A percentile compares a stretch with the other conserved stretches of the same genome.
Evolutionary conservation across 2,797 vertebrate genomes (phyloP).

Genomic region (Periophthalmus magnuspinnatus): DNA sequence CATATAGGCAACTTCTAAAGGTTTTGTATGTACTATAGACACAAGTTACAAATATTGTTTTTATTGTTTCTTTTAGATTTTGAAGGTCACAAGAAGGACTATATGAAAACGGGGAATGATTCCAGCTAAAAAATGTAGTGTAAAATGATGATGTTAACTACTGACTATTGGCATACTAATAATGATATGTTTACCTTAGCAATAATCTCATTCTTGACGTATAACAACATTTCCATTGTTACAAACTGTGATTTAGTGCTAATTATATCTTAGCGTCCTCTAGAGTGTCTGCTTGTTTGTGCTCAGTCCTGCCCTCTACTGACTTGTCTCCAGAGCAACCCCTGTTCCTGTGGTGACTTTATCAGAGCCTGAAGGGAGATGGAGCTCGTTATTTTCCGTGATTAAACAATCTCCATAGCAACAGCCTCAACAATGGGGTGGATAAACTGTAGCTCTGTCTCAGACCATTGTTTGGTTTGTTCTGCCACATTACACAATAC

Average conservation of each 20-base stretch:
- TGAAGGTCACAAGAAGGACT: not conserved
- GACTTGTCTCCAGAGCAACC: conserved; percentile 66
- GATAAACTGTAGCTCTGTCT: conserved; percentile 25
- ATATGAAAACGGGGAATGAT: no score
- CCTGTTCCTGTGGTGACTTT: conserved; percentile 68
- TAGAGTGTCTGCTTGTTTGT: conserved; percentile 36
- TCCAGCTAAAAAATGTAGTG: not conserved
- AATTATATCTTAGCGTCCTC: not conserved
- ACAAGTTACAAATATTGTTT: no score
- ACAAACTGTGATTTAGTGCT: not conserved
- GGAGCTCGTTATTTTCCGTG: conserved; percentile 66
- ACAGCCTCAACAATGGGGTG: conserved; percentile 43
- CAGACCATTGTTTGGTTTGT: conserved; percentile 16
- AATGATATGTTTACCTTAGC: conserved; percentile 22
- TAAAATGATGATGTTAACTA: not conserved
- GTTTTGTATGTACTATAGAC: no score
- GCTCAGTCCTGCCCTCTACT: conserved; percentile 66
- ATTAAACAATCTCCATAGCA: conserved; percentile 57
- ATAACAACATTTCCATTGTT: conserved; percentile 6
- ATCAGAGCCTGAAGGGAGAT: conserved; percentile 68
- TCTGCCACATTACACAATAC: conserved; percentile 17
- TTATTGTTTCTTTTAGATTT: no score
- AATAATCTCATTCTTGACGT: not conserved
- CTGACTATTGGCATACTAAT: conserved; percentile 43
- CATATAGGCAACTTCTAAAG: not conserved